Percentiles rank a stretch among this genome's conserved stretches.
Evolutionary conservation across 2,888 invertebrate genomes (phyloP).

Genomic region (Epinotia ramella): DNA sequence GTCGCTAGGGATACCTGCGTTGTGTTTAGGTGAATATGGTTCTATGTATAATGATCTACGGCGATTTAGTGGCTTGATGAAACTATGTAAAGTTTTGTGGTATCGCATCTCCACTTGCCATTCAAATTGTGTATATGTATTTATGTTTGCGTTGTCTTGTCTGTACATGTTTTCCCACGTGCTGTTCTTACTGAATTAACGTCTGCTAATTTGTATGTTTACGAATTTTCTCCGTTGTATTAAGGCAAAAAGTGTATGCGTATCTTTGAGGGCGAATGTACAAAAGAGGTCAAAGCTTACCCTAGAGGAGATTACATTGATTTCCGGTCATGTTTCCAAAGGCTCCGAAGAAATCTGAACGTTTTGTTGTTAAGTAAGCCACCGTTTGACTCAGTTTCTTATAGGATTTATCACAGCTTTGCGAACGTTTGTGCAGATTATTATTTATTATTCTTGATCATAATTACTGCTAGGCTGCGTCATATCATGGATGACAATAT

Average conservation of each 20-base stretch:
- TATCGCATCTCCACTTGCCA: too few relatives aligned
- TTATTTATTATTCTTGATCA: neutral
- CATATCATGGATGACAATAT: too few relatives aligned
- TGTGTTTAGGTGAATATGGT: too few relatives aligned
- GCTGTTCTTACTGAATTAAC: too few relatives aligned
- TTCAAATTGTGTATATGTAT: too few relatives aligned
- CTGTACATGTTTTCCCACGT: too few relatives aligned
- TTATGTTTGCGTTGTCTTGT: too few relatives aligned
- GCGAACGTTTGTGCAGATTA: neutral
- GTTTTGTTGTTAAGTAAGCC: neutral
- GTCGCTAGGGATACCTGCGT: constrained; percentile 1
- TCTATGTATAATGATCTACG: too few relatives aligned
- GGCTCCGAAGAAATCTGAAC: constrained; percentile 13
- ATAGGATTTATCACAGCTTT: neutral
- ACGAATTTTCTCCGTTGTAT: neutral
- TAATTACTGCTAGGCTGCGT: neutral
- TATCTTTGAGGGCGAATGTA: neutral
- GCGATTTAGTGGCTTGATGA: too few relatives aligned
- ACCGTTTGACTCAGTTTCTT: neutral
- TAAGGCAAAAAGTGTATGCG: neutral
- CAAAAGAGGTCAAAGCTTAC: neutral
- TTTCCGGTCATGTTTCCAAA: constrained; percentile 37
- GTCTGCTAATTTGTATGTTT: too few relatives aligned
- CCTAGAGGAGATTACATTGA: constrained; percentile 24
- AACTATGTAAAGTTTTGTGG: too few relatives aligned